Base-by-base conservation (phyloP, 2,113 vertebrate genomes). In the Rhinoderma darwinii region DNA sequence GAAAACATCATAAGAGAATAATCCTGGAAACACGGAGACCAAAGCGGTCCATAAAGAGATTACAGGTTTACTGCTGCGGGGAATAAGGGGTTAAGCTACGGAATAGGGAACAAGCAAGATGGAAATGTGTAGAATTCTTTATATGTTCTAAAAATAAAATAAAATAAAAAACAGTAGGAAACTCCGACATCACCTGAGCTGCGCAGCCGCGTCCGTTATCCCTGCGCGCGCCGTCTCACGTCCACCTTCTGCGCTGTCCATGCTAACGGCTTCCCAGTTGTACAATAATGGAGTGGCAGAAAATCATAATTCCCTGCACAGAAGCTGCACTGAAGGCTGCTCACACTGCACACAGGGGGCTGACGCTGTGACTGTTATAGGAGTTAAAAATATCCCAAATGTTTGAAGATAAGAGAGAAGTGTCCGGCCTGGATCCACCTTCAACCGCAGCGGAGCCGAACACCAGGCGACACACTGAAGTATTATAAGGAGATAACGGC, bases 361-460 rank as follows among this genome's bases (percentile, higher is more conserved):
- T 10, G 10, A 12, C 12, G 14, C 6, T 47, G 44, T 47, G 44
- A 66, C 66, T 35, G 32, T 22, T 39, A 72, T 37, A 72, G 18
- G 17, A n/a, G 37, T 37, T 37, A 74, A 74, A 74, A 74, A 74
- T 74, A 74, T 74, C 70, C 70, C 39, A 25, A 41, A 41, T 22
- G 35, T 35, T 37, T 41, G 35, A 37, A 74, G 70, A 74, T 74
- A 74, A 74, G 70, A 72, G 68, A 41, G 1, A 41, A 47, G 6
- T 47, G 44, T n/a, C 27, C 61, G 0, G 66, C 15, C 66, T 15
- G 10, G 10, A 25, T 25, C 20, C n/a, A n/a, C n/a, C n/a, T n/a
- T n/a, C n/a, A n/a, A n/a, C n/a, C n/a, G n/a, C n/a, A n/a, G 44
- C 5, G 44, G 6, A 47, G 44, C 44, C 44, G 6, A 12, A 47